Base-by-base conservation (phyloP, 2,888 invertebrate species). In the Latheticus oryzae region DNA sequence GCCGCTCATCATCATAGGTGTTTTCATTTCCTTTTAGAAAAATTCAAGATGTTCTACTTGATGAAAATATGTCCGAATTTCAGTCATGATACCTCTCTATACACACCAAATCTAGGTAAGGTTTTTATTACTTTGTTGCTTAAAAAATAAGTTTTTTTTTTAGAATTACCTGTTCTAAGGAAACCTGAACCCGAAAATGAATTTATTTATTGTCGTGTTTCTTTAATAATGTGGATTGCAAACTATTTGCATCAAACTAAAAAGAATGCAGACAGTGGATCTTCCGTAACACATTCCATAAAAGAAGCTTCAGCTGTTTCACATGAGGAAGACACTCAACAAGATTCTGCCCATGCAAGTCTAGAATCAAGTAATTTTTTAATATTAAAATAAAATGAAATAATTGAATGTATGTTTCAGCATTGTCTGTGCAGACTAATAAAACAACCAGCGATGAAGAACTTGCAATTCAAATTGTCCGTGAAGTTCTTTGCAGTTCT, bases 31-130 rank as follows among this genome's bases (percentile, higher is more conserved):
- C 81, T 97, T 45, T 83, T 97, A 76, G 92, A 96, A 75, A 90
- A 90, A 71, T 97, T 97, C 74, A 95, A 95, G 78, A 83, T 88
- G 53, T 91, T 90, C 75, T 97, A 97, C 79, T 83, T 97, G 70
- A 92, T 91, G 19, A 86, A 91, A 69, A 90, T 97, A 69, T 95
- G 96, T 78, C 95, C 95, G 0, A 88, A 90, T 72, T 95, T 95
- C 72, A 88, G 89, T 73, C 80, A 83, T 56, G 85, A 84, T 66
- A 91, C 91, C 70, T 91, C 92, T 2, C 81, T 95, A 16, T 95
- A 95, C 75, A 88, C 87, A 73, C 93, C 93, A 21, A 88, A 87
- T 73, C 82, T 93, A 73, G 88, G 88, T 88, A 79, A 81, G n/a
- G n/a, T n/a, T n/a, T n/a, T n/a, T n/a, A 81, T 62, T 11, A 26